phyloP scores from a whole-genome alignment of 2,888 invertebrate species.

The Drosophila trichaetosa region DNA sequence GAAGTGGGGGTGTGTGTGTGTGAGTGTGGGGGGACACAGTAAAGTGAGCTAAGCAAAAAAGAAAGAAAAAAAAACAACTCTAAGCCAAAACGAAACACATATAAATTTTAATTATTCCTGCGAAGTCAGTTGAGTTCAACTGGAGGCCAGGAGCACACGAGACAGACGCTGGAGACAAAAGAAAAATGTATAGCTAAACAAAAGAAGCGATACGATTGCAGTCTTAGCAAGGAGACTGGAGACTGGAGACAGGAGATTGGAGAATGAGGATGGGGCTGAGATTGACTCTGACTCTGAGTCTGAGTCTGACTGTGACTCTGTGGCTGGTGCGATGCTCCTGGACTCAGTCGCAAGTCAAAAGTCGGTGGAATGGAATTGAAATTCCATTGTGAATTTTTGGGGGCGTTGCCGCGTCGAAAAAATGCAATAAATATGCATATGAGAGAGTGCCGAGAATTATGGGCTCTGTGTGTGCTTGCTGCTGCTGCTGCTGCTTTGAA shows the following conservation, averaged over 20 bases:
- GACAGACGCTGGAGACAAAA: slow-evolving; percentile 17
- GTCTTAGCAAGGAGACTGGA: slow-evolving; percentile 30
- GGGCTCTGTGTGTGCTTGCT: slow-evolving; percentile 28
- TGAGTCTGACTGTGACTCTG: not conserved
- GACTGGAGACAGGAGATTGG: slow-evolving; percentile 1
- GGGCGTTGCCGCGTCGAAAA: slow-evolving; percentile 83
- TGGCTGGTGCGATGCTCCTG: slow-evolving; percentile 4
- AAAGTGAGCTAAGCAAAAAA: slow-evolving; percentile 8
- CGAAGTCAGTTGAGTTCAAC: slow-evolving; percentile 40
- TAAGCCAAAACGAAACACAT: slow-evolving; percentile 56
- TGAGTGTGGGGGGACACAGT: not conserved
- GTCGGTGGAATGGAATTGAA: slow-evolving; percentile 82
- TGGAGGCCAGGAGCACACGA: slow-evolving; percentile 6
- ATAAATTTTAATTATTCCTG: slow-evolving; percentile 81
- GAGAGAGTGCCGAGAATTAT: slow-evolving; percentile 72
- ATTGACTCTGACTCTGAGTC: slow-evolving; percentile 13
- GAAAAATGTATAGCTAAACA: slow-evolving; percentile 50
- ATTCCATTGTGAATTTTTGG: slow-evolving; percentile 82
- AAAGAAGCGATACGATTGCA: slow-evolving; percentile 69
- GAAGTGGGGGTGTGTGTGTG: slow-evolving; percentile 29
- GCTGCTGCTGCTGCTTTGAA: slow-evolving; percentile 74
- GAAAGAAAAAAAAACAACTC: not conserved
- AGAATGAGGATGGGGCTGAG: slow-evolving; percentile 20
- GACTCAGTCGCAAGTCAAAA: slow-evolving; percentile 34
- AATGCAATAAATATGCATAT: slow-evolving; percentile 85